A percentile compares a stretch with the other conserved stretches of the same genome.
Evolutionary conservation across 2,888 invertebrate species (phyloP).

Genomic region (Caradrina clavipalpis): DNA sequence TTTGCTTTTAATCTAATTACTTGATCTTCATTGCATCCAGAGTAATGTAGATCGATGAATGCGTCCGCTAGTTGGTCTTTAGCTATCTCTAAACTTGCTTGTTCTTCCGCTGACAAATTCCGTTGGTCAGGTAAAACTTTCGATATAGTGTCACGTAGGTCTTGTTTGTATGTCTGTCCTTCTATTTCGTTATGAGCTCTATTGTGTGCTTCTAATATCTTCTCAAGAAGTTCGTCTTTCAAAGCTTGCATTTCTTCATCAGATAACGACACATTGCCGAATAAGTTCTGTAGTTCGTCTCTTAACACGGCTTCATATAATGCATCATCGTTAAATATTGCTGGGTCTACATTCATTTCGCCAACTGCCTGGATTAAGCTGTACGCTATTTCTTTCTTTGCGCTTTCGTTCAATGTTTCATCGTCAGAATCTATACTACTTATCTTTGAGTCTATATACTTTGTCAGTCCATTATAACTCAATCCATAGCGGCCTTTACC

Average conservation of each 20-base stretch:
- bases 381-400: conserved; percentile 69
- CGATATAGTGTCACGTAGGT: conserved; percentile 73
- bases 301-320: conserved; percentile 72
- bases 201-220: conserved; percentile 65
- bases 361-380: conserved; percentile 72
- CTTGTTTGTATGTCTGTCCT: conserved; percentile 72
- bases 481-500: conserved; percentile 30
- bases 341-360: conserved; percentile 75
- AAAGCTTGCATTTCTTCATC: conserved; percentile 56
- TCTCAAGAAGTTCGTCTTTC: conserved; percentile 67
- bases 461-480: conserved; percentile 60
- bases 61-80: conserved; percentile 79
- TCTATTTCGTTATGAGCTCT: conserved; percentile 67
- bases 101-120: conserved; percentile 66
- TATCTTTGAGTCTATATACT: conserved; percentile 69
- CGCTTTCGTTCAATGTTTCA: conserved; percentile 26
- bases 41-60: conserved; percentile 76
- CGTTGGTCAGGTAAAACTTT: conserved; percentile 68
- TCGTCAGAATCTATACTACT: conserved; percentile 62
- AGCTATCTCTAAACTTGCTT: conserved; percentile 72
- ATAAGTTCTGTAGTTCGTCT: conserved; percentile 72
- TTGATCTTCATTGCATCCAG: conserved; percentile 62
- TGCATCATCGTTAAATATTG: conserved; percentile 72
- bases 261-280: conserved; percentile 59
- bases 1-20: conserved; percentile 69